Percentiles rank a stretch among this genome's conserved stretches.
Conservation (phyloP, 2,113 vertebrate genomes). For the Naja naja region DNA sequence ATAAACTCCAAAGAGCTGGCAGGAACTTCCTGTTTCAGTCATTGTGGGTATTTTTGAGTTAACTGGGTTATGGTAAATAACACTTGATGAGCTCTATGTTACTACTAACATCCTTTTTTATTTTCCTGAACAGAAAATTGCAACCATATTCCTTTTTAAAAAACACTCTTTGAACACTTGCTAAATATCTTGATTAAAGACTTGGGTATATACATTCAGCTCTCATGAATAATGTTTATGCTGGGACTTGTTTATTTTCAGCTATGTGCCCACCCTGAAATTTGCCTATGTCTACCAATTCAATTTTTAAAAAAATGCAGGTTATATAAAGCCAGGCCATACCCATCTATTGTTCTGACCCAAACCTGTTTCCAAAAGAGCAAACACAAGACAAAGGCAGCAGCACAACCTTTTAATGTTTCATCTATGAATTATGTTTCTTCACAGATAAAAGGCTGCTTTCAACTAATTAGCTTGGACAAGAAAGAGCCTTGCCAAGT, state of each 20-base stretch:
- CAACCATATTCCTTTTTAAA: conserved; percentile 6
- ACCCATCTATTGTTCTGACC: background rate
- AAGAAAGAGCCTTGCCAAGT: too few species aligned
- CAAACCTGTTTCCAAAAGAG: too few species aligned
- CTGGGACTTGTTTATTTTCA: background rate
- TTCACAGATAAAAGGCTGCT: too few species aligned
- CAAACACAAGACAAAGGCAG: too few species aligned
- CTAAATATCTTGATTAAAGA: background rate
- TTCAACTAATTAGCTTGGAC: too few species aligned
- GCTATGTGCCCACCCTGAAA: background rate
- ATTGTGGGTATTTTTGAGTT: background rate
- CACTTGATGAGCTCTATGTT: background rate
- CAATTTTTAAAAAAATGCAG: background rate
- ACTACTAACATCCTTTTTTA: background rate
- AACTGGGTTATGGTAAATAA: background rate
- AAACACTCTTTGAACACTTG: conserved; percentile 3
- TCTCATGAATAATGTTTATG: conserved; percentile 11
- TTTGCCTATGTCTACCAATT: background rate
- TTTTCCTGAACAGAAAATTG: background rate
- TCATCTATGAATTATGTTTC: too few species aligned
- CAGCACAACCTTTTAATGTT: too few species aligned
- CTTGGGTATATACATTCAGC: background rate
- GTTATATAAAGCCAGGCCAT: background rate
- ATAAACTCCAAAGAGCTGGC: background rate
- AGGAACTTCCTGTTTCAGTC: background rate